These are phyloP conservation scores for Chiroxiphia lanceolata DNA, from an alignment of 2,797 vertebrate genomes.

Conservation along the genomic window DNA sequence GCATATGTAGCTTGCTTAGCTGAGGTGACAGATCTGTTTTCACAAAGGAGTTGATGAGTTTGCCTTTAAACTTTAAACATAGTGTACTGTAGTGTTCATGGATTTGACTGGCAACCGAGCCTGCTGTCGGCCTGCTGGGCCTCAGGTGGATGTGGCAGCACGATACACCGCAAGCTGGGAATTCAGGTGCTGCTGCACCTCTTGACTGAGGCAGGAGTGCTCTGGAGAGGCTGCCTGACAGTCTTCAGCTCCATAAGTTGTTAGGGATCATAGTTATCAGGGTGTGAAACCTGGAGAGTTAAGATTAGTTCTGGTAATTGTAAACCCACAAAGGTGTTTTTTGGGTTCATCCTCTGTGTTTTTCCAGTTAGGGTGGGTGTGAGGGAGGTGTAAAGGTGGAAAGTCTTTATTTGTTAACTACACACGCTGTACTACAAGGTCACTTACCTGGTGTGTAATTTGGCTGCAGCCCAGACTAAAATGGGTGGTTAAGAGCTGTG, in stretches of 20 bases:
- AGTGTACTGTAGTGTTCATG: background rate
- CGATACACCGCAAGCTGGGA: background rate
- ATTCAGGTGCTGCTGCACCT: background rate
- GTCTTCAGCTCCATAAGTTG: background rate
- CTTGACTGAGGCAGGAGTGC: background rate
- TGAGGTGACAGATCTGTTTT: background rate
- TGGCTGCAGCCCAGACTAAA: background rate
- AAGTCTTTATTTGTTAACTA: background rate
- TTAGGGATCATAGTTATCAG: background rate
- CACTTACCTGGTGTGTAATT: background rate
- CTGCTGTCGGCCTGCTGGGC: fast-evolving
- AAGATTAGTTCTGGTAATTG: background rate
- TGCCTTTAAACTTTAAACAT: background rate
- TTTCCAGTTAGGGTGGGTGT: background rate
- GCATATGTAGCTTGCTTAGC: background rate
- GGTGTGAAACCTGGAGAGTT: background rate
- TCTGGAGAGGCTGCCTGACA: background rate
- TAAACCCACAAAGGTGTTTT: background rate
- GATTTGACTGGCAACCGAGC: background rate
- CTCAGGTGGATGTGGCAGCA: background rate
- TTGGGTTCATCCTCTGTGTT: background rate
- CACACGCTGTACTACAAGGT: background rate
- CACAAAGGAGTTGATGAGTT: background rate
- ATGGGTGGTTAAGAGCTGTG: background rate
- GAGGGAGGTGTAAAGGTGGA: background rate